Conservation (phyloP, 2,888 invertebrate genomes). For the Drosophila seclusa region DNA sequence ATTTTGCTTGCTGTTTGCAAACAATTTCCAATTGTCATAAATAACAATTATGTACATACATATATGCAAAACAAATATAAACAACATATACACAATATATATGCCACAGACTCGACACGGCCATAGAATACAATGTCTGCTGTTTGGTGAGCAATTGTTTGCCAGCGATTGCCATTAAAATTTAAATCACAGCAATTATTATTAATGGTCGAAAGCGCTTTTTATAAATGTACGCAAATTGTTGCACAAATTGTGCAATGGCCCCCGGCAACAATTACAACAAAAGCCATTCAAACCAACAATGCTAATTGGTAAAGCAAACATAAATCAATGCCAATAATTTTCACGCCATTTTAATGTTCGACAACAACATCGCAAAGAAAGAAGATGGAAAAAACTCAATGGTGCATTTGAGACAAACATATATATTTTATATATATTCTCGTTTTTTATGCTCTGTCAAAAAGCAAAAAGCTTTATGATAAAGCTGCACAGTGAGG, state of each 20-base stretch:
- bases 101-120: not conserved
- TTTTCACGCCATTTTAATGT: constrained; percentile 75
- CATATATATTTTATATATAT: constrained; percentile 5
- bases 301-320: constrained; percentile 33
- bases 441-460: constrained; percentile 4
- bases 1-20: constrained; percentile 14
- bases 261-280: constrained; percentile 32
- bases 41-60: constrained; percentile 54
- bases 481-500: not conserved
- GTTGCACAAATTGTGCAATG: constrained; percentile 60
- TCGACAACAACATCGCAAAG: constrained; percentile 14
- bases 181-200: constrained; percentile 84
- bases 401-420: constrained; percentile 4
- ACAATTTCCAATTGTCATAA: constrained; percentile 66
- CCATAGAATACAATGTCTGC: constrained; percentile 6
- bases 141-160: constrained; percentile 52
- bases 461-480: constrained; percentile 12
- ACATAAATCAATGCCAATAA: constrained; percentile 61
- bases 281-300: constrained; percentile 30
- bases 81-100: constrained; percentile 15
- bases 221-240: constrained; percentile 80
- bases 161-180: constrained; percentile 82
- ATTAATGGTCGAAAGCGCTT: constrained; percentile 81
- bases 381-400: not conserved
- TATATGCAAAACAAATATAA: constrained; percentile 4